Base-by-base conservation (phyloP, 2,888 invertebrate genomes). In the Pinctada fucata region DNA sequence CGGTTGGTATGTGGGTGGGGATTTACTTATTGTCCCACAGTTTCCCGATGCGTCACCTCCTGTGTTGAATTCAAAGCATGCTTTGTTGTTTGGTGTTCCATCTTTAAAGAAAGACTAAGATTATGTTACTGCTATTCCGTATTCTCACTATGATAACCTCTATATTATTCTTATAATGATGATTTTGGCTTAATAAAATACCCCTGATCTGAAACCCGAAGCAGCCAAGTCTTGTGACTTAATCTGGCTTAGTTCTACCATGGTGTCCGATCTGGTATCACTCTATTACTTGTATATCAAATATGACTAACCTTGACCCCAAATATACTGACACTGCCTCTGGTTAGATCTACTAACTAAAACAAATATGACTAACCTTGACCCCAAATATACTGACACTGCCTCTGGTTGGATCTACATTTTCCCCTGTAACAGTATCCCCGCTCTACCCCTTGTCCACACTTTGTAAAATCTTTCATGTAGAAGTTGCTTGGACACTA, bases 321-420 rank as follows among this genome's bases (percentile, higher is more conserved):
- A 79, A 4, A 79, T 75, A n/a, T 68, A 52, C 50, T 64, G 64
- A 72, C 79, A 79, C 67, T 79, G 79, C n/a, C 51, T 6, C 10
- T 31, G 13, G 16, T 66, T 75, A 64, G 52, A 70, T 4, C 74
- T 66, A 69, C 79, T 31, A 31, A 31, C 31, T 31, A 31, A 31
- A 31, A 31, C 31, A 31, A 31, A 52, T 71, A 10, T 16, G 16
- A 48, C 47, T 58, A 51, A 79, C 79, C 75, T 31, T 16, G n/a
- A 4, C 79, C 79, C 79, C 79, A 79, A 4, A 79, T 75, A n/a
- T 68, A 52, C 50, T 64, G 64, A 72, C 79, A 79, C 67, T 79
- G 79, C n/a, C 51, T 6, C 10, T 31, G 13, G 16, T 66, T 75
- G 51, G 52, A 70, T 4, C 74, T 66, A 69, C 79, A 79, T 50